phyloP scores from a whole-genome alignment of 2,113 vertebrate species.

The Ursus arctos region DNA sequence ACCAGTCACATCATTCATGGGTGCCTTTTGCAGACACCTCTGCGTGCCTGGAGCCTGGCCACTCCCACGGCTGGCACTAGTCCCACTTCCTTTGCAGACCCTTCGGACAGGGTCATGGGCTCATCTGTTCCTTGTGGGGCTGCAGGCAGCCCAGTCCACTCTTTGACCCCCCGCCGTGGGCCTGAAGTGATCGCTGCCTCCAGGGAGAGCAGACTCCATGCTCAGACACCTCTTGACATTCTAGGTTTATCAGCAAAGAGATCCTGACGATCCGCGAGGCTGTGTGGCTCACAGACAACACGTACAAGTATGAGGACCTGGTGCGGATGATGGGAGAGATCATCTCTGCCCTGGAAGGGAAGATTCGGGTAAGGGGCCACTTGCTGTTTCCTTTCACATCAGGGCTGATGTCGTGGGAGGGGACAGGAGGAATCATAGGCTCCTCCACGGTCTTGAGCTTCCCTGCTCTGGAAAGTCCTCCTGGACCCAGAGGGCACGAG shows the following conservation, averaged over 20 bases:
- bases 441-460: background rate
- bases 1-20: fast-evolving
- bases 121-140: background rate
- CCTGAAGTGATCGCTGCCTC: background rate
- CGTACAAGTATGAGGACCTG: slow-evolving; percentile 98
- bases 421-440: background rate
- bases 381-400: background rate
- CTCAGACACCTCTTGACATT: background rate
- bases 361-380: slow-evolving; percentile 92
- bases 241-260: slow-evolving; percentile 96
- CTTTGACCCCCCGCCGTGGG: background rate
- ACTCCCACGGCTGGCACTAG: background rate
- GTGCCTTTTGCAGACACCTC: background rate
- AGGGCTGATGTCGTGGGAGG: background rate
- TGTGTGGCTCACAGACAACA: slow-evolving; percentile 99
- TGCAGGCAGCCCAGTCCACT: background rate
- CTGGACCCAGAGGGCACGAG: background rate
- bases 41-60: background rate
- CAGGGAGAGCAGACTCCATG: background rate
- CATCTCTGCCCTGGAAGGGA: slow-evolving; percentile 95
- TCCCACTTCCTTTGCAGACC: background rate
- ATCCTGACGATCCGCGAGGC: slow-evolving; percentile 98
- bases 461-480: background rate
- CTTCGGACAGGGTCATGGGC: background rate
- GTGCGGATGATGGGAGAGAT: slow-evolving; percentile 99